phyloP scores from a whole-genome alignment of 1,140 invertebrate genomes.

The Drosophila ercepeae region DNA sequence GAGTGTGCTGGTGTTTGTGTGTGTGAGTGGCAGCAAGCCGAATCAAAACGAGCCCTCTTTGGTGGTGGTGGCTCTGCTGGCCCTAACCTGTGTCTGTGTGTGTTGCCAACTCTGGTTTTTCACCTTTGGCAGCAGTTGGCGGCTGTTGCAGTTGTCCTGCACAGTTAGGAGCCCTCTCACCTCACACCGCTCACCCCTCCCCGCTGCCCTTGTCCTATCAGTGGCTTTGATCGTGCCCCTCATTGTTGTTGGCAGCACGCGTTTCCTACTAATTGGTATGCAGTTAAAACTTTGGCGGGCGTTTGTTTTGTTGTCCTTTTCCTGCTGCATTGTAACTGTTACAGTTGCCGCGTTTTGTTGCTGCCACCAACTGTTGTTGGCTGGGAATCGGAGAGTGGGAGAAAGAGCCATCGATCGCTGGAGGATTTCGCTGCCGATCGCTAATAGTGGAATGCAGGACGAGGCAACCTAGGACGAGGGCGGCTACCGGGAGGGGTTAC shows the following conservation, averaged over 20 bases:
- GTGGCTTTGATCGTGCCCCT: conserved; percentile 65
- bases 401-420: neutral
- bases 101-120: conserved; percentile 79
- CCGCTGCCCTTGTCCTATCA: conserved; percentile 29
- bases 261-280: conserved; percentile 82
- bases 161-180: conserved; percentile 63
- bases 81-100: conserved; percentile 28
- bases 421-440: conserved; percentile 11
- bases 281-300: conserved; percentile 74
- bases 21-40: conserved; percentile 57
- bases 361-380: conserved; percentile 54
- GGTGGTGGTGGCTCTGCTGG: conserved; percentile 14
- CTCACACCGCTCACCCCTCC: neutral
- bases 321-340: conserved; percentile 60
- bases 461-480: neutral
- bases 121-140: conserved; percentile 81
- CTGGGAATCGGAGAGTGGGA: neutral
- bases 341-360: conserved; percentile 44
- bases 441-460: conserved; percentile 4
- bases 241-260: conserved; percentile 70
- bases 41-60: conserved; percentile 70
- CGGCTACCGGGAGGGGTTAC: conserved; percentile 28
- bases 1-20: conserved; percentile 5
- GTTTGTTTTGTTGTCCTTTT: conserved; percentile 61
- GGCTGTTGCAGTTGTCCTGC: conserved; percentile 72